A percentile compares a stretch with the other conserved stretches of the same genome.
Conservation (phyloP, 53 echinoderm and acorn worm genomes). For the Pentamera pediparva region DNA sequence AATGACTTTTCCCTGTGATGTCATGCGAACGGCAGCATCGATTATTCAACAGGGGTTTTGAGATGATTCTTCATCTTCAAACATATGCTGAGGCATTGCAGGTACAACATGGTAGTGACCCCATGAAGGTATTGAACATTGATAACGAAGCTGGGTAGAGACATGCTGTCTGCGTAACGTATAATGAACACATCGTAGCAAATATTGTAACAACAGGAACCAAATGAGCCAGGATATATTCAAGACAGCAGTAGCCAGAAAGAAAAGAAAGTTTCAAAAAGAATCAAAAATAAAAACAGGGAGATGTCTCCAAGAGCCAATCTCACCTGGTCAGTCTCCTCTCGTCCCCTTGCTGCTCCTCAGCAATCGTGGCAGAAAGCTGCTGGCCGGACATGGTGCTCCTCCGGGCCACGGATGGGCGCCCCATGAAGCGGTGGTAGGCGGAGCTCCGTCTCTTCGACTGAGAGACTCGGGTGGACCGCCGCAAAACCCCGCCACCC, state of each 20-base stretch:
- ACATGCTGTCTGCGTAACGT: too few species aligned
- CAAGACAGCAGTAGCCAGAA: not conserved
- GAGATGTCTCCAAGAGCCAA: too few species aligned
- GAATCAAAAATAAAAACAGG: not conserved
- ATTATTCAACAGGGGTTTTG: too few species aligned
- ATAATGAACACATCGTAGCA: too few species aligned
- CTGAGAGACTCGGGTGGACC: not conserved
- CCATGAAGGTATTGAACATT: too few species aligned
- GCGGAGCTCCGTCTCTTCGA: conserved; percentile 26
- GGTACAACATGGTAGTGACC: too few species aligned
- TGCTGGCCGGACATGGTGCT: not conserved
- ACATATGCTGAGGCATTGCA: too few species aligned
- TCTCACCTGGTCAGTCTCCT: conserved; percentile 18
- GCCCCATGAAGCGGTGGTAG: conserved; percentile 8
- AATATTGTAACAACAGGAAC: too few species aligned
- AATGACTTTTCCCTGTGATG: too few species aligned
- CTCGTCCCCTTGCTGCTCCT: not conserved
- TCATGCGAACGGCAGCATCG: too few species aligned
- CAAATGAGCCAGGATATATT: not conserved
- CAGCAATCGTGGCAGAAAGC: not conserved
- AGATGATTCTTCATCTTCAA: too few species aligned
- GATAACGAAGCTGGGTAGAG: too few species aligned
- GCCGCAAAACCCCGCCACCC: not conserved
- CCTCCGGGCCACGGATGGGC: not conserved
- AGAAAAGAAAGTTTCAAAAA: not conserved